Base-by-base conservation (phyloP, 2,113 vertebrate species). In the Hyperopisus bebe region DNA sequence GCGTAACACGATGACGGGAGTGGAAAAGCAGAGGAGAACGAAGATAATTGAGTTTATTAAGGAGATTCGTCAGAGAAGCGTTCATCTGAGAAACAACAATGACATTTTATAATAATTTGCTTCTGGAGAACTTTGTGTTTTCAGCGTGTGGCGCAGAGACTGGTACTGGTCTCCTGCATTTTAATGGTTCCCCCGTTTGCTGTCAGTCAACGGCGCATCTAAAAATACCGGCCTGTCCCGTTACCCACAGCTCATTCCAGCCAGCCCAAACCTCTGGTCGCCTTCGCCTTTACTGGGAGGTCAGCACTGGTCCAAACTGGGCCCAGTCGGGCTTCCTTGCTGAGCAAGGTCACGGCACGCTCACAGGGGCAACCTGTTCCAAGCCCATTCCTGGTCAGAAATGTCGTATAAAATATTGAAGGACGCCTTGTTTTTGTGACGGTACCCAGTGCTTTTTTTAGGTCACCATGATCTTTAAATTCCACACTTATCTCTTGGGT, bases 41-140 rank as follows among this genome's bases (percentile, higher is more conserved):
- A 87, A 53, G 50, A 53, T 87, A 87, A 87, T 87, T 35, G n/a
- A 87, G 50, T 87, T 86, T 51, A 86, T 86, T 87, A 87, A 55
- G 85, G 85, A 87, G 50, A 87, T 87, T 87, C n/a, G n/a, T 87
- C 50, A 53, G 85, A 87, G 47, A 87, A 87, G 48, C 50, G 15
- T 86, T 53, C 82, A 84, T 84, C 48, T 53, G 85, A 87, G 50
- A 87, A 53, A 53, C 48, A 86, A 46, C 48, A 87, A 47, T 87
- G 85, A 87, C 27, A 53, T 86, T 86, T 86, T 86, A n/a, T 46
- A 84, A 84, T 84, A 84, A 84, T 84, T 84, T 84, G 42, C 44
- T 84, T 24, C 82, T 84, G 21, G 82, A 47, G 39, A 84, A 84
- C 21, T 84, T n/a, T 47, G 39, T 84, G 39, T 24, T 24, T 84